Evolutionary conservation across 2,113 vertebrate species (phyloP).

Genomic region (Campylomormyrus tamandua): DNA sequence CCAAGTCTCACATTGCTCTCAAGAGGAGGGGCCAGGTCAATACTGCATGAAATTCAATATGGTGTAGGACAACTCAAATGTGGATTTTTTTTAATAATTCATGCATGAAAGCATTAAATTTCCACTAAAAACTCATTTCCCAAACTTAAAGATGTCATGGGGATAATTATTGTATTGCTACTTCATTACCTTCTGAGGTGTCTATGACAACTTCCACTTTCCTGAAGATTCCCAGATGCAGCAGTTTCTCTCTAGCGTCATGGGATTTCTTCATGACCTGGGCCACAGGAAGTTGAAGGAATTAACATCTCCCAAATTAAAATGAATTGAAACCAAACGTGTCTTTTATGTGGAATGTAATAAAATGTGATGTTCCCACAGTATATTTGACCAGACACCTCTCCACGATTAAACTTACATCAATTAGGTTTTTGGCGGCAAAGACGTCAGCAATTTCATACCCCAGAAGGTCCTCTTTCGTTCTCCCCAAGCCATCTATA

Average conservation of each 20-base stretch:
- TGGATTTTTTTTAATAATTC: neutral
- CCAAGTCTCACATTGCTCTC: neutral
- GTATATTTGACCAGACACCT: neutral
- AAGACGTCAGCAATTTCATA: constrained; percentile 88
- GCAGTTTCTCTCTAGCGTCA: constrained; percentile 78
- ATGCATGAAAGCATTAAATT: neutral
- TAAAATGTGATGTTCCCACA: neutral
- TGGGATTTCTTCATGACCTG: constrained; percentile 91
- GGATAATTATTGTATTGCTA: neutral
- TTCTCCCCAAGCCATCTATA: constrained; percentile 85
- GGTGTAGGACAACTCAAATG: neutral
- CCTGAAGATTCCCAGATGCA: constrained; percentile 83
- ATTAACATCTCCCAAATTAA: neutral
- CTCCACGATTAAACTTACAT: constrained; percentile 61
- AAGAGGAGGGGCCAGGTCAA: neutral
- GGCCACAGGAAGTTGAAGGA: neutral
- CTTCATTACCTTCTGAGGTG: constrained; percentile 71
- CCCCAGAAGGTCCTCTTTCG: constrained; percentile 88
- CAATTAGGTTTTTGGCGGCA: constrained; percentile 85
- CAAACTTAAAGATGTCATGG: neutral
- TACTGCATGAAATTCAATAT: neutral
- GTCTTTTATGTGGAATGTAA: neutral
- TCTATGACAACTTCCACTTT: constrained; percentile 94
- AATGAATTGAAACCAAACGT: neutral
- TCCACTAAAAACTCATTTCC: neutral